Conservation (phyloP, 2,113 vertebrate genomes). For the Syrmaticus mikado region DNA sequence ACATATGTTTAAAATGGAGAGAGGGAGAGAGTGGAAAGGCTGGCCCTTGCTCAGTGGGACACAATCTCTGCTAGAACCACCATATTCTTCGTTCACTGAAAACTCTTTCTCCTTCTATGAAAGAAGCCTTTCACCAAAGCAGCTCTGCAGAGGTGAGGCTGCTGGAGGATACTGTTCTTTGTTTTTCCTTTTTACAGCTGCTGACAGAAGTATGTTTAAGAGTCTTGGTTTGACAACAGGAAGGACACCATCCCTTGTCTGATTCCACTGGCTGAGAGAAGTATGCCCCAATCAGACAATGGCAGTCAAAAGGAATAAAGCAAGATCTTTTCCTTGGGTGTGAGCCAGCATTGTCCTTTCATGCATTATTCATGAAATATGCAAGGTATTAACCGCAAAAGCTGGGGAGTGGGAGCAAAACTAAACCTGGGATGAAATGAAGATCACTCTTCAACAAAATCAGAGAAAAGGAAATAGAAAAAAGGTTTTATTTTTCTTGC, state of each 20-base stretch:
- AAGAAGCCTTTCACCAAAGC: not conserved
- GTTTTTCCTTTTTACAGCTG: not conserved
- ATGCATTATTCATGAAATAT: not conserved
- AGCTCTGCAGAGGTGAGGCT: not conserved
- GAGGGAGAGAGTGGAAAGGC: not conserved
- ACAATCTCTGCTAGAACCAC: not conserved
- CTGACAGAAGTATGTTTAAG: not conserved
- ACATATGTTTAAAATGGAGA: not conserved
- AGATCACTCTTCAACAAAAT: not conserved
- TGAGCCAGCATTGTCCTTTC: conserved; percentile 12
- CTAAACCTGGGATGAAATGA: not conserved
- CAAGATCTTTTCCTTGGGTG: not conserved
- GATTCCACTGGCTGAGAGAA: not conserved
- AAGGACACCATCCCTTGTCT: not conserved
- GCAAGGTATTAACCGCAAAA: not conserved
- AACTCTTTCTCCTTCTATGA: not conserved
- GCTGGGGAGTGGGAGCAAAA: not conserved
- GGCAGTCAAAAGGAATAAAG: not conserved
- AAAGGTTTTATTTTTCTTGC: conserved; percentile 21
- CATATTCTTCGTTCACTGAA: not conserved
- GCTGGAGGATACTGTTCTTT: not conserved
- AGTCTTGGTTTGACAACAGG: not conserved
- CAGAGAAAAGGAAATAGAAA: not conserved
- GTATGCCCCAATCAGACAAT: not conserved
- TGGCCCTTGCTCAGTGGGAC: not conserved